Evolutionary conservation across 2,113 vertebrate species (phyloP).

Genomic region (Ictalurus punctatus): DNA sequence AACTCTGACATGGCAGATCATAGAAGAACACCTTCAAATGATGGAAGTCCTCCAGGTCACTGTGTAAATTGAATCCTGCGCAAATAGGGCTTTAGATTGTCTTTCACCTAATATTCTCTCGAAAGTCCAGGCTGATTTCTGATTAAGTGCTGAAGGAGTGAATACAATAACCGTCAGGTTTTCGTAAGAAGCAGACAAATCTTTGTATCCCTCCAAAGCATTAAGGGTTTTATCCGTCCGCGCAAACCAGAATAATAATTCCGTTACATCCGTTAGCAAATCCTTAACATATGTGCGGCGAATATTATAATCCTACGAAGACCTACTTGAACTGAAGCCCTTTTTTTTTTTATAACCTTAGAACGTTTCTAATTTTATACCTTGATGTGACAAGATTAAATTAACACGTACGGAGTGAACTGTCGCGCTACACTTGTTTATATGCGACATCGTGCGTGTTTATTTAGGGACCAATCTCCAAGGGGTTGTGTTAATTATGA

Average conservation of each 20-base stretch:
- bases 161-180: not conserved
- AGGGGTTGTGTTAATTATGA: not conserved
- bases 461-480: not conserved
- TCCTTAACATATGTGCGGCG: not conserved
- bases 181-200: not conserved
- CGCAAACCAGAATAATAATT: slow-evolving; percentile 10
- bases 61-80: not conserved
- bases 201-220: not conserved
- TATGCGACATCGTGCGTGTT: not conserved
- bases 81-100: not conserved
- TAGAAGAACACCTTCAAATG: not conserved
- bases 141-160: not conserved
- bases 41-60: not conserved
- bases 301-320: not conserved
- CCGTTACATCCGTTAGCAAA: not conserved
- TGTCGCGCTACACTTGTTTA: not conserved
- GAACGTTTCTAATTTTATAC: not conserved
- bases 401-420: not conserved
- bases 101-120: not conserved
- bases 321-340: not conserved
- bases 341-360: not conserved
- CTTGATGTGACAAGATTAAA: not conserved
- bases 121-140: not conserved
- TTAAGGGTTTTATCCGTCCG: slow-evolving; percentile 15
- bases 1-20: not conserved